Evolutionary conservation across 2,888 invertebrate species (phyloP).

Genomic region (Neoascia interrupta): DNA sequence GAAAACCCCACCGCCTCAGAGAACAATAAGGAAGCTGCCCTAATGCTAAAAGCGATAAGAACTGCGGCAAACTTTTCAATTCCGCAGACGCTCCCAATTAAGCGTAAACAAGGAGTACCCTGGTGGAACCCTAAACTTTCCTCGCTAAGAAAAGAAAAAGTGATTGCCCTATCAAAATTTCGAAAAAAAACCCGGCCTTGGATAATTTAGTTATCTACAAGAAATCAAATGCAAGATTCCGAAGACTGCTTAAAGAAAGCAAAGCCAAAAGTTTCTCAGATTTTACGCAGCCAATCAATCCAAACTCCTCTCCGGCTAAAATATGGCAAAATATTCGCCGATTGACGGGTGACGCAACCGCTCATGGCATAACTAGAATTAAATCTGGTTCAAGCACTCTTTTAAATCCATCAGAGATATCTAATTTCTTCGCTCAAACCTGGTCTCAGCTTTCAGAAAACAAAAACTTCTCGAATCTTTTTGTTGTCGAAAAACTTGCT

Average conservation of each 20-base stretch:
- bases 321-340: constrained; percentile 6
- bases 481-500: neutral
- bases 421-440: neutral
- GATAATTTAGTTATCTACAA: neutral
- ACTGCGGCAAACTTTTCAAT: constrained; percentile 3
- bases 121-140: neutral
- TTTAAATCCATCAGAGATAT: neutral
- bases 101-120: neutral
- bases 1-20: too few relatives aligned
- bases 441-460: neutral
- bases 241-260: neutral
- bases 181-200: neutral
- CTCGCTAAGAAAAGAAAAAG: neutral
- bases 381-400: too few relatives aligned
- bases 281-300: constrained; percentile 3
- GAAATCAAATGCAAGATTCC: constrained; percentile 11
- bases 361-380: neutral
- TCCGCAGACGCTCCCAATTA: neutral
- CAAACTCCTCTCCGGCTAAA: neutral
- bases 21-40: constrained; percentile 3
- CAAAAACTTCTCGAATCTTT: neutral
- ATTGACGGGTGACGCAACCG: neutral
- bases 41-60: neutral
- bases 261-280: constrained; percentile 7
- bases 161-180: neutral